Evolutionary conservation across 2,797 vertebrate genomes (phyloP), one percentile per base, ranked within the genome.

Genomic region (Furcifer pardalis): DNA sequence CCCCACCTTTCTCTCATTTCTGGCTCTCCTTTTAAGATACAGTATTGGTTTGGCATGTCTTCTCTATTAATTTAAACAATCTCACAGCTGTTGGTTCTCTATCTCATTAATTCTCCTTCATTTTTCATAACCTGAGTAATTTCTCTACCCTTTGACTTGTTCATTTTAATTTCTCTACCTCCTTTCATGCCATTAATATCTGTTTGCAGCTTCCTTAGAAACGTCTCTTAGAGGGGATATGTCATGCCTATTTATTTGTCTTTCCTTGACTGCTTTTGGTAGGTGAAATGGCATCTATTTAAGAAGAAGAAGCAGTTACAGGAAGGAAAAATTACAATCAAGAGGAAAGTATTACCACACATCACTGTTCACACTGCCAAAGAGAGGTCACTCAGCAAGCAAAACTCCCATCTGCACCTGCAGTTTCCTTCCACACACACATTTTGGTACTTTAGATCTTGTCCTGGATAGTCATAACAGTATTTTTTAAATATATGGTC

Each of bases 51-150:
- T 76, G 27, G 35, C 44, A 5, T 79, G 68, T 42, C 60, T 19
- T 27, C 59, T 85, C 27, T 9, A 25, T 65, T 44, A 23, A 23
- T 65, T 75, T 72, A 63, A 52, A 52, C 59, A 75, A 27, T 75
- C 46, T 77, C 49, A 1, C 37, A 59, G n/a, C 46, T 2, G 83
- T 85, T 44, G 78, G n/a, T 1, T 7, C 23, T 81, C 62, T 65
- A 69, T 37, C 40, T 79, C 60, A 59, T 87, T 88, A 87, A 35
- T 88, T 92, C 89, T 78, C n/a, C 1, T 9, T 13, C 35, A 17
- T 52, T 8, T 12, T 56, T 27, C 46, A 42, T 79, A 90, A 89
- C 75, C 40, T 44, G 65, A 81, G 88, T 1, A 7, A 44, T 82
- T 30, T 79, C 12, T 87, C 73, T 80, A 60, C 9, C 87, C 4